Evolutionary conservation across 1,140 invertebrate species (phyloP), one percentile per base, ranked within the genome.

Genomic region (Drosophila ercepeae): DNA sequence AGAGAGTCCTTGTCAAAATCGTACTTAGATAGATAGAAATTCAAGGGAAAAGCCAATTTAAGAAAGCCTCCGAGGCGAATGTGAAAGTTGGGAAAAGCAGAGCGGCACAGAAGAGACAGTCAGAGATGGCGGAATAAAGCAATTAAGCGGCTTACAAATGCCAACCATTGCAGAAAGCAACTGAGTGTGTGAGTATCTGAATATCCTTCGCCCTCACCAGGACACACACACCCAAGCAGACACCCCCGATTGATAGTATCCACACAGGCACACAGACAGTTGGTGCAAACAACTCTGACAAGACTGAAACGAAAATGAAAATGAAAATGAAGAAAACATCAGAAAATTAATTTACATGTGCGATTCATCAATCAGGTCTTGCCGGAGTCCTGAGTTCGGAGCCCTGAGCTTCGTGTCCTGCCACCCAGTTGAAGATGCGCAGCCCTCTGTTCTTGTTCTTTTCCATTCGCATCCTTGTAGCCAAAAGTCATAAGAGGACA

Each of bases 91-190:
- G 3, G 39, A 9, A 42, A 42, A 42, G 39, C 18, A 1, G 16
- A 42, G 16, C 39, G 2, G 39, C 3, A 53, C 32, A 18, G 49
- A 13, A 58, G 58, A 41, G 19, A 34, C 50, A 72, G 60, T 76
- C 70, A 76, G 72, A 77, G 73, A 75, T 69, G 64, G 73, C 58
- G 64, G 74, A 88, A 86, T 86, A 86, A 88, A 86, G 82, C 83
- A 86, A 86, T 86, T 86, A 86, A 86, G 82, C 82, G 77, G 77
- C 82, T 86, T 88, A 86, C 77, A 88, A 88, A 84, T 84, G 77
- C 69, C 76, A 71, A 59, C 78, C 54, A 82, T 71, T 82, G 60
- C 60, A 65, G 76, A 59, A 73, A 45, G 51, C 29, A 51, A 19
- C n/a, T 34, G 13, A 18, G 59, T 67, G 19, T 16, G n/a, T 52